These are phyloP conservation scores for Drosophila cognata DNA, from an alignment of 2,888 invertebrate species.

Conservation along the genomic window DNA sequence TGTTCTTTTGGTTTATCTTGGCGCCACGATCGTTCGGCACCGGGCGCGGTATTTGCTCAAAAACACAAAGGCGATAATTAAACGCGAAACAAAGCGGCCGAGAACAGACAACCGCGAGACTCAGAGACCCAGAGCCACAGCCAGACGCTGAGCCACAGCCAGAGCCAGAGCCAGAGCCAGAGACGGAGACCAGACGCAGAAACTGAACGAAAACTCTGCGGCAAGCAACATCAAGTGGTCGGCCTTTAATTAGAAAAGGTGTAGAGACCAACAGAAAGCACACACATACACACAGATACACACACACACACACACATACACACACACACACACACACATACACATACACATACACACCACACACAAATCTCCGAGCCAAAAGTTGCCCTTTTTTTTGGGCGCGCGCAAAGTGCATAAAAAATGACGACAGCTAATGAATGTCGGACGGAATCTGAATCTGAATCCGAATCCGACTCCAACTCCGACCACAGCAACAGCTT, in stretches of 20 bases:
- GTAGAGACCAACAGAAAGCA: conserved; percentile 51
- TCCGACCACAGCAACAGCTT: background rate
- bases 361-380: conserved; percentile 14
- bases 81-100: conserved; percentile 73
- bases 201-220: conserved; percentile 15
- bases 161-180: background rate
- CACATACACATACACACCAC: background rate
- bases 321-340: conserved; percentile 3
- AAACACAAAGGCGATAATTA: conserved; percentile 77
- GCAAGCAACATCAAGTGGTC: conserved; percentile 59
- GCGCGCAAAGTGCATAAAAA: conserved; percentile 47
- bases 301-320: background rate
- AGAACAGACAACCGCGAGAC: conserved; percentile 50
- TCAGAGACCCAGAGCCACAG: conserved; percentile 19
- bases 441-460: conserved; percentile 32
- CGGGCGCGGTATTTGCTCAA: conserved; percentile 71
- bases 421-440: conserved; percentile 61
- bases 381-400: conserved; percentile 41
- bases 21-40: conserved; percentile 73
- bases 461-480: conserved; percentile 7
- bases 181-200: conserved; percentile 21
- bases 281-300: conserved; percentile 3
- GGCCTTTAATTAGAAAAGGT: conserved; percentile 74
- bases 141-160: conserved; percentile 6
- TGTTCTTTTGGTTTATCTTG: conserved; percentile 78